Evolutionary conservation across 2,797 vertebrate genomes (phyloP).

Genomic region (Natrix natrix): DNA sequence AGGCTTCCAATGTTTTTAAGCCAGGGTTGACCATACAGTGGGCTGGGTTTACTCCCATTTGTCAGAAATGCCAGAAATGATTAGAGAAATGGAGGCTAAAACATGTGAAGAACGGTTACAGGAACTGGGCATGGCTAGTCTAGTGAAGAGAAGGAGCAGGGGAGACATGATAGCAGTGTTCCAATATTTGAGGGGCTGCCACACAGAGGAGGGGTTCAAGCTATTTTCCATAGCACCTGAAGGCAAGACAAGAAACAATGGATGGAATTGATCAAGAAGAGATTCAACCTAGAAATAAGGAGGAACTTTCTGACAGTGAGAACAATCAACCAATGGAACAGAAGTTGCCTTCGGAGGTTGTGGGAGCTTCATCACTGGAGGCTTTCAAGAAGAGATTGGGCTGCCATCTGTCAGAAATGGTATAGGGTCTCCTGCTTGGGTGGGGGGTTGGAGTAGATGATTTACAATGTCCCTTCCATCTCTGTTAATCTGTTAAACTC

Average conservation of each 20-base stretch:
- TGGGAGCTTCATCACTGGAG: neutral
- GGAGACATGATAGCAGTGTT: neutral
- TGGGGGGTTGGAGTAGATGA: neutral
- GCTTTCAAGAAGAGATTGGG: no score
- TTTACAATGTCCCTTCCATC: neutral
- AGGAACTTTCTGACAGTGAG: no score
- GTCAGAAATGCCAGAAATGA: neutral
- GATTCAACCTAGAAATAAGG: neutral
- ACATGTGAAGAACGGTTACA: neutral
- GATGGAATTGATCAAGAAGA: neutral
- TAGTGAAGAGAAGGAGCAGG: neutral
- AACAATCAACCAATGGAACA: neutral
- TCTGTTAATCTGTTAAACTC: neutral
- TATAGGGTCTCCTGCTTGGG: neutral
- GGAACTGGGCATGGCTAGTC: neutral
- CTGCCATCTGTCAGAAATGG: neutral
- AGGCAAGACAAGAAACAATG: neutral
- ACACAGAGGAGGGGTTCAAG: neutral
- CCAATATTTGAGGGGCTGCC: neutral
- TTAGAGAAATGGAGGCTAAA: neutral
- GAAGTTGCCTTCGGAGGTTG: neutral
- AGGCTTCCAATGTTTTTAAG: constrained; percentile 51
- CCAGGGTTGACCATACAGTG: neutral
- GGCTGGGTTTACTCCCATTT: neutral
- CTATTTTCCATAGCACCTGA: neutral